Evolutionary conservation across 2,797 vertebrate species (phyloP).

Genomic region (Anas bahamensis): DNA sequence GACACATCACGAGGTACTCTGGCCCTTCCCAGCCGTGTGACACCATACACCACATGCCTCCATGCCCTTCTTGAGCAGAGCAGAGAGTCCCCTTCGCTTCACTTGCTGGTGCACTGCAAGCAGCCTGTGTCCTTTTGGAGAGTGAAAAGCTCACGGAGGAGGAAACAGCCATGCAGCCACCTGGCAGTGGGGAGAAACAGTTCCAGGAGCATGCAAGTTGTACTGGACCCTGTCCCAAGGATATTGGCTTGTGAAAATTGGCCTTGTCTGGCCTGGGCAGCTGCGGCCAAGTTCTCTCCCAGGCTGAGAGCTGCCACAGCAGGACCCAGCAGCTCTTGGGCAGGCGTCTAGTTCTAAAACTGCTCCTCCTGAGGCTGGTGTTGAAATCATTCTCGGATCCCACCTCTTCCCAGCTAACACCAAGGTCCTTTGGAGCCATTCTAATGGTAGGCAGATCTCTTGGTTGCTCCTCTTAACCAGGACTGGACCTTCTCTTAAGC

Average conservation of each 20-base stretch:
- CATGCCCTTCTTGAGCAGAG: background rate
- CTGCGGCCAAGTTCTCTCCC: conserved; percentile 26
- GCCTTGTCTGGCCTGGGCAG: background rate
- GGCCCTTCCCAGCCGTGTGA: background rate
- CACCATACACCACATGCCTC: rapidly evolving
- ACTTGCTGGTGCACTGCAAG: background rate
- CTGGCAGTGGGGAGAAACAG: background rate
- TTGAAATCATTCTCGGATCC: rapidly evolving
- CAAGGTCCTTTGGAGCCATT: background rate
- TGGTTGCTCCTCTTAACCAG: background rate
- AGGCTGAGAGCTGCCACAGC: conserved; percentile 30
- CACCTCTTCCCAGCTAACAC: rapidly evolving
- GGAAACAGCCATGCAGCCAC: background rate
- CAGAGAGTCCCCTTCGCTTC: background rate
- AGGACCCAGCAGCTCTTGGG: background rate
- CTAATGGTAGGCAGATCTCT: background rate
- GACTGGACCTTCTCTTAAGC: background rate
- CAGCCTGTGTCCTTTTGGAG: background rate
- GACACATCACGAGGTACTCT: rapidly evolving
- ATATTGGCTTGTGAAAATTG: background rate
- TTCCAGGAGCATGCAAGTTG: background rate
- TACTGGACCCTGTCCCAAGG: background rate
- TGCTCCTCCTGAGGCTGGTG: background rate
- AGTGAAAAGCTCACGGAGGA: background rate
- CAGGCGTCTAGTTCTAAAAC: background rate